These are phyloP conservation scores for Trichechus manatus DNA, from an alignment of 2,113 vertebrate genomes.

Conservation along the genomic window DNA sequence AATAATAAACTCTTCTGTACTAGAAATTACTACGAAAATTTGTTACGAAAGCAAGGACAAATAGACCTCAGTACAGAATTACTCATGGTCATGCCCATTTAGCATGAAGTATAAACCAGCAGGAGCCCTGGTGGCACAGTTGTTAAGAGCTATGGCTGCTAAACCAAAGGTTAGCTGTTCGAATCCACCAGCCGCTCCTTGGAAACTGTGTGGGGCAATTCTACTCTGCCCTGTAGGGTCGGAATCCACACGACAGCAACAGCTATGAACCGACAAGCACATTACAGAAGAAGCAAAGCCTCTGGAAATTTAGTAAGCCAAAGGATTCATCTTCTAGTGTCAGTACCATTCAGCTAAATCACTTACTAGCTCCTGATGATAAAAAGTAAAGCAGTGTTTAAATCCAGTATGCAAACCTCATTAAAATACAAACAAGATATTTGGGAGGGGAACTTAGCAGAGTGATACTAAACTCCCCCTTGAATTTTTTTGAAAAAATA, in stretches of 20 bases:
- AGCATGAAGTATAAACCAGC: neutral
- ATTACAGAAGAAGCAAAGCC: neutral
- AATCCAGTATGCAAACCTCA: neutral
- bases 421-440: too few species aligned
- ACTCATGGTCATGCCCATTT: neutral
- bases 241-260: too few species aligned
- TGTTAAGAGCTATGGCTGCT: too few species aligned
- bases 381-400: neutral
- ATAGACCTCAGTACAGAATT: too few species aligned
- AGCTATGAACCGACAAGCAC: fast-evolving
- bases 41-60: neutral
- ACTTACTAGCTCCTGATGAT: too few species aligned
- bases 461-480: neutral
- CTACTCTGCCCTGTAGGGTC: too few species aligned
- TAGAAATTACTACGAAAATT: neutral
- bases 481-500: neutral
- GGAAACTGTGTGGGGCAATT: too few species aligned
- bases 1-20: neutral
- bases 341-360: too few species aligned
- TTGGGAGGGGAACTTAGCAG: neutral
- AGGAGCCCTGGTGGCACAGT: too few species aligned
- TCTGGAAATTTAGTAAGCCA: too few species aligned
- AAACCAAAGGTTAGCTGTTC: too few species aligned
- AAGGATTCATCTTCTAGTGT: neutral
- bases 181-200: too few species aligned